phyloP scores from a whole-genome alignment of 2,113 vertebrate genomes.

The Centropus unirufus region DNA sequence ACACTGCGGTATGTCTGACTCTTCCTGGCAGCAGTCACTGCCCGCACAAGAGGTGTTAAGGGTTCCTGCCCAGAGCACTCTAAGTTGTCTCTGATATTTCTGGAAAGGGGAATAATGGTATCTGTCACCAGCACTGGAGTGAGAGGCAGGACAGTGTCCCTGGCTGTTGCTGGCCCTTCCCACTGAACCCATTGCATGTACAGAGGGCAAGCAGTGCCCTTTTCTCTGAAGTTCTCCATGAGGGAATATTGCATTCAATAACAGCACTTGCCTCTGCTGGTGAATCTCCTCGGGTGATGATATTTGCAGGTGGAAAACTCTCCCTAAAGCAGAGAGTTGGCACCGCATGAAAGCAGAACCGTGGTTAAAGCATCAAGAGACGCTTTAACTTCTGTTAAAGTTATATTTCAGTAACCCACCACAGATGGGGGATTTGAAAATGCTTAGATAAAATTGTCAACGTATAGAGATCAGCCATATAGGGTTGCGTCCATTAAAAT shows the following conservation, averaged over 20 bases:
- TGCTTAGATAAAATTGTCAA: neutral
- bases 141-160: no score
- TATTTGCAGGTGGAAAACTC: neutral
- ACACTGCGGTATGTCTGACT: fast-evolving
- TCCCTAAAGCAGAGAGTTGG: neutral
- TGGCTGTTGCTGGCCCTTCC: neutral
- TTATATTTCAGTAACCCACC: neutral
- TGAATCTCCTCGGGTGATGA: neutral
- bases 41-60: neutral
- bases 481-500: neutral
- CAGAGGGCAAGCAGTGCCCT: neutral
- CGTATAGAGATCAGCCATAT: fast-evolving
- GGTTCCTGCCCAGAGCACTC: neutral
- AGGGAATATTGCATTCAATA: neutral
- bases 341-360: neutral
- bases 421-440: neutral
- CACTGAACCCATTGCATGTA: fast-evolving
- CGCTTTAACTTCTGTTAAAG: neutral
- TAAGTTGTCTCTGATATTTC: fast-evolving
- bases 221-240: neutral
- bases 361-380: neutral
- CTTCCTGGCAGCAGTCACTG: neutral
- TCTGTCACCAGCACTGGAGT: neutral
- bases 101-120: neutral
- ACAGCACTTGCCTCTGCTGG: neutral